phyloP scores from a whole-genome alignment of 2,888 invertebrate genomes.

The Hirtodrosophila histrioides region DNA sequence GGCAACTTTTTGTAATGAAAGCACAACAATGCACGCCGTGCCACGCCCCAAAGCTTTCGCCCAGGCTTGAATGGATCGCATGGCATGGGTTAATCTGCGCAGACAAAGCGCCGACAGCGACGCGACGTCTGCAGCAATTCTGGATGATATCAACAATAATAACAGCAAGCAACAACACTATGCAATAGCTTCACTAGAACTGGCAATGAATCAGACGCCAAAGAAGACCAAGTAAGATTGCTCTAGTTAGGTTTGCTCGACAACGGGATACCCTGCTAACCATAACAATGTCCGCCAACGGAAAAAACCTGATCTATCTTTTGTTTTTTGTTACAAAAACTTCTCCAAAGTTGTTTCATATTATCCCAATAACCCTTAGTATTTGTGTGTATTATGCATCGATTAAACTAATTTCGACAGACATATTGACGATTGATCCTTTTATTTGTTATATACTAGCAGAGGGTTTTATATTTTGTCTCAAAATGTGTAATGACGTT shows the following conservation, averaged over 20 bases:
- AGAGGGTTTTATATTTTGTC: too few species aligned
- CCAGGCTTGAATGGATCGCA: slow-evolving; percentile 59
- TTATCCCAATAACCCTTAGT: too few species aligned
- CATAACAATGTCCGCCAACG: too few species aligned
- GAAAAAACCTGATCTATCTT: too few species aligned
- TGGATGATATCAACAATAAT: slow-evolving; percentile 56
- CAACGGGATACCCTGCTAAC: slow-evolving; percentile 9
- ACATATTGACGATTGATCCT: too few species aligned
- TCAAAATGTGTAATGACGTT: too few species aligned
- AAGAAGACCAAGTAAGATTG: slow-evolving; percentile 26
- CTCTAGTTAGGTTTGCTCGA: slow-evolving; percentile 2
- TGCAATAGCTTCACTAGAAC: slow-evolving; percentile 66
- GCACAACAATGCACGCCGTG: slow-evolving; percentile 59
- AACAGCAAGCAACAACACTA: slow-evolving; percentile 49
- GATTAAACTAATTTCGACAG: too few species aligned
- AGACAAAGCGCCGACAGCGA: slow-evolving; percentile 70
- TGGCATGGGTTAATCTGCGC: slow-evolving; percentile 71
- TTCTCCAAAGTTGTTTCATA: too few species aligned
- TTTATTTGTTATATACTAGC: too few species aligned
- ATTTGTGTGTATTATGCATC: too few species aligned
- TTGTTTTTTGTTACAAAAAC: too few species aligned
- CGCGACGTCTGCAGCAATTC: slow-evolving; percentile 64
- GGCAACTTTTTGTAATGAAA: slow-evolving; percentile 58
- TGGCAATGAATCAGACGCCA: slow-evolving; percentile 70
- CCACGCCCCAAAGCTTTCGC: slow-evolving; percentile 37